Evolutionary conservation across 1,140 invertebrate species (phyloP), one percentile per base, ranked within the genome.

Genomic region (Pseudomyrmex flavicornis): DNA sequence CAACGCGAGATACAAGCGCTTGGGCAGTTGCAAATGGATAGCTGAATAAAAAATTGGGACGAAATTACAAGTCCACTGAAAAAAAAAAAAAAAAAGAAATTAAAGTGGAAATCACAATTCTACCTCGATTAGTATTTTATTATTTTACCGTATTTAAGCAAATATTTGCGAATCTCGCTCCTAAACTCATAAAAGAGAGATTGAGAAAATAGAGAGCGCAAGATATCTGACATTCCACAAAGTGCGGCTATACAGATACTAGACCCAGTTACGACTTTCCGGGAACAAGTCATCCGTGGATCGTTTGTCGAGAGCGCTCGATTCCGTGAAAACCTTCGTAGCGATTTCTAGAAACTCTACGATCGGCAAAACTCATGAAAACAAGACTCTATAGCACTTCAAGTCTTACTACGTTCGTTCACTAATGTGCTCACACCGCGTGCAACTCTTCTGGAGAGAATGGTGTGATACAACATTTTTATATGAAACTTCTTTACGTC

Each of bases 231-330:
- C n/a, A 68, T 44, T 56, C 48, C 9, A 12, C 8, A 66, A 20
- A 44, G 2, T 65, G n/a, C 12, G 35, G 35, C 35, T 35, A 35
- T 26, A 48, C 20, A 63, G 20, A 56, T 77, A 56, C 26, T 68
- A 69, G 52, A 2, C n/a, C 17, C 17, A 68, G 62, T 69, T 77
- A 46, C 26, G 50, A 69, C 26, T 69, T 77, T 69, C 17, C 75
- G 50, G 52, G 26, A 77, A 68, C 12, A 68, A 68, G 17, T 77
- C 63, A 22, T 77, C 35, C 13, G 12, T 56, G 17, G 12, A 58
- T 13, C 62, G n/a, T 44, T 77, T 26, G 26, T n/a, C 0, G 46
- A 54, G 48, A 54, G 48, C 56, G 13, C 17, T 56, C 17, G 62
- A 56, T 56, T 77, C 65, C 13, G 13, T 44, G 65, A 69, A 68